Evolutionary conservation across 2,797 vertebrate genomes (phyloP).

Genomic region (Liasis olivaceus): DNA sequence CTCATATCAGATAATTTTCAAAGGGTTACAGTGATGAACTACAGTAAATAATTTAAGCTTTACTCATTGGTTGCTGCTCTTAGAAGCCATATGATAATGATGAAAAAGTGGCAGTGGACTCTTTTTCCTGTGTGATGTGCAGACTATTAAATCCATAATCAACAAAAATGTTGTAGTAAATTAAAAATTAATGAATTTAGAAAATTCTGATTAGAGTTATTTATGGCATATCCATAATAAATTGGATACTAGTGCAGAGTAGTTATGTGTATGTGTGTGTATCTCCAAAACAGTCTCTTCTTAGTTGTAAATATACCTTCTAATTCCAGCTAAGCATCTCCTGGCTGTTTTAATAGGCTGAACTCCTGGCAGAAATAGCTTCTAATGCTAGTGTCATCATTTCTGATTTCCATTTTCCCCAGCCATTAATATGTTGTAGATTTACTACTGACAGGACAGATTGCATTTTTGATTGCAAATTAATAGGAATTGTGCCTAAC

Average conservation of each 20-base stretch:
- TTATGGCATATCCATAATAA: conserved; percentile 37
- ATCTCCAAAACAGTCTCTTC: conserved; percentile 23
- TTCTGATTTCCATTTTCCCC: conserved; percentile 16
- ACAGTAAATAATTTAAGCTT: too few relatives aligned
- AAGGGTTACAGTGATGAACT: too few relatives aligned
- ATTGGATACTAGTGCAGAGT: conserved; percentile 52
- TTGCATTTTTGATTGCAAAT: background rate
- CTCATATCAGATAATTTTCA: background rate
- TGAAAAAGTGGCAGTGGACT: background rate
- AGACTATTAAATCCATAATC: background rate
- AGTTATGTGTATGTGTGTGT: conserved; percentile 11
- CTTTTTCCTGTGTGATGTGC: background rate
- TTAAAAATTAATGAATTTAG: background rate
- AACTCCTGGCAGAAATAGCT: background rate
- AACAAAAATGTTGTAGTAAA: background rate
- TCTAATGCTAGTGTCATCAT: background rate
- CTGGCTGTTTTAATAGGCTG: conserved; percentile 41
- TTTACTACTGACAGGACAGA: conserved; percentile 14
- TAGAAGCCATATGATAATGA: background rate
- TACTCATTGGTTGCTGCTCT: background rate
- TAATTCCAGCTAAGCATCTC: conserved; percentile 60
- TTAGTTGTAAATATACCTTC: conserved; percentile 46
- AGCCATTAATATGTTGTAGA: background rate
- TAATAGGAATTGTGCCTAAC: background rate
- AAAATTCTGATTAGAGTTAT: too few relatives aligned